Conservation (phyloP, 1,140 invertebrate species). For the Tetramorium alpestre region DNA sequence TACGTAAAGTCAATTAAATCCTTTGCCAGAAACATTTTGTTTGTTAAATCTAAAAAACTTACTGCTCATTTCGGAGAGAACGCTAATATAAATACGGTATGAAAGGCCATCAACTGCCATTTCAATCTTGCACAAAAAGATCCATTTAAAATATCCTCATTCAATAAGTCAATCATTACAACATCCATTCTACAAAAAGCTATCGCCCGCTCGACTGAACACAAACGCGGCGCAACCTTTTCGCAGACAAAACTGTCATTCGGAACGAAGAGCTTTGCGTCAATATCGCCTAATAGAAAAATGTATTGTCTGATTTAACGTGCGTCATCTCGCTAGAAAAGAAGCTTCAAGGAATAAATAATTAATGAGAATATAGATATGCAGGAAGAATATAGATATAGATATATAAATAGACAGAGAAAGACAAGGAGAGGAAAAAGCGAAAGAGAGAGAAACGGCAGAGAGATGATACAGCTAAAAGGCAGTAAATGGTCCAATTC, state of each 20-base stretch:
- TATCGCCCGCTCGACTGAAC: neutral
- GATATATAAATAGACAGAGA: neutral
- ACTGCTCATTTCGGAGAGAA: neutral
- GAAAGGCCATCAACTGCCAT: neutral
- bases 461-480: neutral
- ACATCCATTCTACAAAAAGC: slow-evolving; percentile 4
- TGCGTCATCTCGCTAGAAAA: neutral
- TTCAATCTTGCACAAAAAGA: slow-evolving; percentile 9
- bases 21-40: neutral
- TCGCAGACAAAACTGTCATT: slow-evolving; percentile 1
- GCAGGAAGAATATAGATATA: neutral
- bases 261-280: neutral
- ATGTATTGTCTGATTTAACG: slow-evolving; percentile 8
- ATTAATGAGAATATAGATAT: neutral
- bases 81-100: neutral
- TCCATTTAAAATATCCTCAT: slow-evolving; percentile 7
- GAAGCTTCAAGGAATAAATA: neutral
- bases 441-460: neutral
- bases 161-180: slow-evolving; percentile 32
- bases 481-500: neutral
- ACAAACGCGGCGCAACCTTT: neutral
- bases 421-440: neutral
- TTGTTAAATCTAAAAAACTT: neutral
- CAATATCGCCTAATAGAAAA: slow-evolving; percentile 7
- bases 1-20: neutral